Percentiles rank a stretch among this genome's conserved stretches.
Conservation (phyloP, 2,797 vertebrate species). For the Synanceia verrucosa region DNA sequence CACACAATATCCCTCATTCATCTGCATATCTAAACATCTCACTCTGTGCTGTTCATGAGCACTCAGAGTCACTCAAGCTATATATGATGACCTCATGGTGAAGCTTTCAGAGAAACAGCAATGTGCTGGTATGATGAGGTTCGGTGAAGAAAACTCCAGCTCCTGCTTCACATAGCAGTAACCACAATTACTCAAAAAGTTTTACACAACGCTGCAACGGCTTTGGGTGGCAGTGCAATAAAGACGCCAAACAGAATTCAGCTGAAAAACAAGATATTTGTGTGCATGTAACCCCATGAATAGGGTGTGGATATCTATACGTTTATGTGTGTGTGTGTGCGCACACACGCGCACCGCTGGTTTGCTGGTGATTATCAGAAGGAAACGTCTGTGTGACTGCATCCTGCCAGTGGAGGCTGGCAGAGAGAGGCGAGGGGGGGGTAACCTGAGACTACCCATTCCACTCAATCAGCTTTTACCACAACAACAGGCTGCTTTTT, state of each 20-base stretch:
- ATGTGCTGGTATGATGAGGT: not conserved
- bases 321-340: constrained; percentile 34
- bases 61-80: not conserved
- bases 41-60: not conserved
- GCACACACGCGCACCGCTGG: too few relatives aligned
- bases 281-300: constrained; percentile 36
- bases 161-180: constrained; percentile 15
- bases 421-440: constrained; percentile 30
- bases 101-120: constrained; percentile 1
- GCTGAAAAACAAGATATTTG: constrained; percentile 36
- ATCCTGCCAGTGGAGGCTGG: constrained; percentile 70
- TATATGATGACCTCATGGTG: not conserved
- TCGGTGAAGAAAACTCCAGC: constrained; percentile 2
- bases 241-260: constrained; percentile 9
- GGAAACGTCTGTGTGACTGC: constrained; percentile 74
- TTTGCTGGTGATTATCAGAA: constrained; percentile 63
- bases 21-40: constrained; percentile 34
- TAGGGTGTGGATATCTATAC: constrained; percentile 47
- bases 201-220: constrained; percentile 25
- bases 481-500: constrained; percentile 49
- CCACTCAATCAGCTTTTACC: constrained; percentile 46
- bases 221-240: constrained; percentile 14
- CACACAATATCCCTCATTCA: constrained; percentile 47
- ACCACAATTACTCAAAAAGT: constrained; percentile 12
- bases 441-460: constrained; percentile 18